Conservation (phyloP, 1,140 invertebrate species). For the Kradibia gibbosae region DNA sequence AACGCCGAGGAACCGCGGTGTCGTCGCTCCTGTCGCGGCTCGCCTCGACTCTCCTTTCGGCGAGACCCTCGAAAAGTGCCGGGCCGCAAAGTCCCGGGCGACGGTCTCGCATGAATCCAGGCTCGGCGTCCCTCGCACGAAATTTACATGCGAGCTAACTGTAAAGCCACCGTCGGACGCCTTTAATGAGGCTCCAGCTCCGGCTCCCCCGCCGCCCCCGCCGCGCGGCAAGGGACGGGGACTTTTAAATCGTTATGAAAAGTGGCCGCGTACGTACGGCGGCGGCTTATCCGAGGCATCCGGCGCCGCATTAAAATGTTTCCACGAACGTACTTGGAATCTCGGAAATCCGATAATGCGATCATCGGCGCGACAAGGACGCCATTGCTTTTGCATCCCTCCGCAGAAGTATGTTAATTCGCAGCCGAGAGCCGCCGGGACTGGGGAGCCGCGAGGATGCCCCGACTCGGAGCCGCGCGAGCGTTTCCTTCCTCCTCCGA, state of each 20-base stretch:
- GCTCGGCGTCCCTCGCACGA: background rate
- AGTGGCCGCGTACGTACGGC: conserved; percentile 26
- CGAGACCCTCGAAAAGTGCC: background rate
- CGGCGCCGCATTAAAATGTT: conserved; percentile 19
- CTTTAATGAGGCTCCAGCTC: conserved; percentile 7
- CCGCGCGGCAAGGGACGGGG: too few species aligned
- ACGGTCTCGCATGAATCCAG: background rate
- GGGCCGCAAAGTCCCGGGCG: background rate
- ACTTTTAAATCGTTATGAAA: conserved; percentile 43
- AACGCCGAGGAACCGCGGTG: too few species aligned
- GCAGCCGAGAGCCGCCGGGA: background rate
- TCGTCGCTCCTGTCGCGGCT: too few species aligned
- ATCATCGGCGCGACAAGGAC: conserved; percentile 10
- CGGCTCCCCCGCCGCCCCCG: too few species aligned
- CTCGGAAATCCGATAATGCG: conserved; percentile 35
- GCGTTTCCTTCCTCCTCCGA: too few species aligned
- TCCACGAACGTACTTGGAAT: conserved; percentile 18
- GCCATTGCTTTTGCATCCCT: background rate
- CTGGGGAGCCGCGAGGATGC: background rate
- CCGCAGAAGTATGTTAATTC: conserved; percentile 10
- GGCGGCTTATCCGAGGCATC: conserved; percentile 10
- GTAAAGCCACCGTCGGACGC: conserved; percentile 17
- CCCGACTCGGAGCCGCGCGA: too few species aligned
- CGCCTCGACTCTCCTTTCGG: too few species aligned
- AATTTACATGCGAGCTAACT: conserved; percentile 40